These are phyloP conservation scores for Cryptomyrus ogoouensis DNA, from an alignment of 2,113 vertebrate species.

Conservation along the genomic window DNA sequence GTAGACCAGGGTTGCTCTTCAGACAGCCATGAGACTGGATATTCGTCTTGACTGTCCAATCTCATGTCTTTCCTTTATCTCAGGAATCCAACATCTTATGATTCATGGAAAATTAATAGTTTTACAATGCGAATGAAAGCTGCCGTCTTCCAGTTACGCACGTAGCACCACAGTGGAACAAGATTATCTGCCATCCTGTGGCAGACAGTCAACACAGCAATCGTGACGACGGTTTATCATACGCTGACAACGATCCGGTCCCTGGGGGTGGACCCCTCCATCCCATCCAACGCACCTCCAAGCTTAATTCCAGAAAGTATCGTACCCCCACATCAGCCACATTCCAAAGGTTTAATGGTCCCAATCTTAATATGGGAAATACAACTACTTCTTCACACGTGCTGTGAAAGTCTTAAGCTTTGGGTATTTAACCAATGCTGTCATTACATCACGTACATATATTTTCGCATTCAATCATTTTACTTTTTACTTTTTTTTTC, in stretches of 20 bases:
- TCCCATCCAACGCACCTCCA: not conserved
- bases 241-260: not conserved
- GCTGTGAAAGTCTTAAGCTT: slow-evolving; percentile 24
- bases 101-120: not conserved
- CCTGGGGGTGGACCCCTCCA: not conserved
- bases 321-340: not conserved
- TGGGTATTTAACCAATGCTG: slow-evolving; percentile 35
- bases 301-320: not conserved
- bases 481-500: not conserved
- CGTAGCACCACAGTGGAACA: not conserved
- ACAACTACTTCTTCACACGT: slow-evolving; percentile 25
- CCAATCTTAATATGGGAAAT: not conserved
- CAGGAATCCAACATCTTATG: not conserved
- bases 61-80: not conserved
- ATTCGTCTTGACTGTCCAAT: not conserved
- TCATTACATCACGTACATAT: slow-evolving; percentile 43
- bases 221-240: not conserved
- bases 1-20: not conserved
- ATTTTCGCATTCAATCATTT: slow-evolving; percentile 43
- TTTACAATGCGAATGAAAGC: not conserved
- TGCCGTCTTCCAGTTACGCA: not conserved
- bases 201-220: not conserved
- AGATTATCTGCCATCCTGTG: not conserved
- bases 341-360: slow-evolving; percentile 1
- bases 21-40: not conserved